Evolutionary conservation across 2,888 invertebrate species (phyloP), one percentile per base, ranked within the genome.

Genomic region (Epiblema foenella): DNA sequence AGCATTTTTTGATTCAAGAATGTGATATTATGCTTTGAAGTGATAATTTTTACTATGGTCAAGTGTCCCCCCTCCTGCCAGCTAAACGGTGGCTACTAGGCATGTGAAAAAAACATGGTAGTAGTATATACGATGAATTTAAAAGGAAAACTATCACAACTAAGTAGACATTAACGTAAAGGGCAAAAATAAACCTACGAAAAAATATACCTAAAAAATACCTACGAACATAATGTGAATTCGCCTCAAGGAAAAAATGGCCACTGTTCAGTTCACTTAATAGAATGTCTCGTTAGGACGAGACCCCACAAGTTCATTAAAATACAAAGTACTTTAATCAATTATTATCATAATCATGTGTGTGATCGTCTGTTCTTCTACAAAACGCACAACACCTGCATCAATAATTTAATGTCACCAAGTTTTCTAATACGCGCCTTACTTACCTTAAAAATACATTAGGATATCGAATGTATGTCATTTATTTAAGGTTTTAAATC

Each of bases 301-400:
- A 18, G 17, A 56, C 33, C 12, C 49, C 17, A 51, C 18, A 11
- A 60, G 42, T 29, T 18, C 33, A 62, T 62, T 51, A 62, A 62
- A 51, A 51, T 8, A 9, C 1, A 37, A 39, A 64, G 52, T 24
- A 64, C 64, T 10, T 64, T 64, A 54, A 39, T 64, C 12, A 54
- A 64, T 64, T 39, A 64, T 54, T 54, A 64, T 37, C 39, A 39
- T 54, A 20, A 52, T 63, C 51, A 33, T 51, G 52, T 54, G 64
- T 64, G 52, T 64, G 46, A 60, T 64, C 18, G 20, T 18, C 54
- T 7, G 62, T 33, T 33, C 18, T 39, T 64, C 42, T 57, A 57
- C 63, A 69, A 64, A 49, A 63, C 69, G 24, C 29, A 49, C 24
- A 51, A 69, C 69, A 64, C 57, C 63, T 64, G 63, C 57, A 51